phyloP scores from a whole-genome alignment of 2,113 vertebrate genomes.

The Setophaga petechia region DNA sequence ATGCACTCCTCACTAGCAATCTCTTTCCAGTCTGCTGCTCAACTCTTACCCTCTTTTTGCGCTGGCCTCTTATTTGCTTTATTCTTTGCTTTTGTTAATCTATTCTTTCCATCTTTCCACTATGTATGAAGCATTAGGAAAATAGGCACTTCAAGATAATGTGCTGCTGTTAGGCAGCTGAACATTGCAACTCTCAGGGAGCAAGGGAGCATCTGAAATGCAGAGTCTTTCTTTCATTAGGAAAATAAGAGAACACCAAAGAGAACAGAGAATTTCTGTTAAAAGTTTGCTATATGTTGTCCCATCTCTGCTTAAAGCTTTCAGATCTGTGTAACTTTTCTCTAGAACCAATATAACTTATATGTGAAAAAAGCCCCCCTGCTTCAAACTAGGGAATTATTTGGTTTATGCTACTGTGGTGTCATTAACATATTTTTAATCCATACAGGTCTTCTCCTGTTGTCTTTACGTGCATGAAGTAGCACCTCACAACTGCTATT shows the following conservation, averaged over 20 bases:
- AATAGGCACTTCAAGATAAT: not conserved
- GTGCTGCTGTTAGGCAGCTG: not conserved
- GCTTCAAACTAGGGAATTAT: not conserved
- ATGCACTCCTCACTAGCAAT: not conserved
- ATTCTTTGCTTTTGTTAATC: not conserved
- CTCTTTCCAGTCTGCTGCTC: not conserved
- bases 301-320: not conserved
- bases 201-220: not conserved
- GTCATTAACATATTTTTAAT: not conserved
- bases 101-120: not conserved
- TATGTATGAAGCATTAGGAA: not conserved
- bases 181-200: not conserved
- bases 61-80: not conserved
- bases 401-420: not conserved
- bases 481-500: not conserved
- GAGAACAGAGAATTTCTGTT: not conserved
- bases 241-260: not conserved
- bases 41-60: not conserved
- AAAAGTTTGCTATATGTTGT: not conserved
- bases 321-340: not conserved
- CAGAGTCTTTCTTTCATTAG: not conserved
- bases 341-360: not conserved
- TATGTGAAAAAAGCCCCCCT: rapidly evolving
- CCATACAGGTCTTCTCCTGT: not conserved
- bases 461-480: not conserved